These are phyloP conservation scores for Huso huso DNA, from an alignment of 2,797 vertebrate species.

Conservation along the genomic window DNA sequence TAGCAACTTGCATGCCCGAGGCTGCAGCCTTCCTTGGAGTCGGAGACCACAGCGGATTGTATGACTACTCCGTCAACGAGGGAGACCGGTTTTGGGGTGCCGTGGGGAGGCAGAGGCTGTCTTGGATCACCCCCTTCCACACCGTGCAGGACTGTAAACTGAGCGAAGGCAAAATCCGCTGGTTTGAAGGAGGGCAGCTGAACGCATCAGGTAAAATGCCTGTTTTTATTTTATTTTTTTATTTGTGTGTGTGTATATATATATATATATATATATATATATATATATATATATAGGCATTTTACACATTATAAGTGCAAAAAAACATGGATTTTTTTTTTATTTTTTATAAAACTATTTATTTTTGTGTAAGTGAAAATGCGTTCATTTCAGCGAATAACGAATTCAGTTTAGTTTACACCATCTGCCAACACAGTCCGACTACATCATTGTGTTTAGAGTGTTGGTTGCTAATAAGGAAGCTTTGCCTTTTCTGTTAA, in stretches of 20 bases:
- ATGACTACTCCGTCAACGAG: slow-evolving; percentile 36
- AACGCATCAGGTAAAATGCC: slow-evolving; percentile 40
- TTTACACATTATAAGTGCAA: too few relatives aligned
- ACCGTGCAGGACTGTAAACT: slow-evolving; percentile 38
- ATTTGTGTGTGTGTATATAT: neutral
- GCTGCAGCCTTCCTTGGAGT: slow-evolving; percentile 10
- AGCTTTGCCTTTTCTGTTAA: too few relatives aligned
- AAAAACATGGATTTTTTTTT: too few relatives aligned
- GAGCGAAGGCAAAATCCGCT: slow-evolving; percentile 30
- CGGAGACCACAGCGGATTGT: slow-evolving; percentile 36
- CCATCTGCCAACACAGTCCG: too few relatives aligned
- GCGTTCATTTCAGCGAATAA: too few relatives aligned
- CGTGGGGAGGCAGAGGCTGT: slow-evolving; percentile 32
- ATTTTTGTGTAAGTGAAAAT: too few relatives aligned
- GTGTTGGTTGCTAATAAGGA: too few relatives aligned
- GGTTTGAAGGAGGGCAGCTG: slow-evolving; percentile 45
- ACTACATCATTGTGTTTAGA: too few relatives aligned
- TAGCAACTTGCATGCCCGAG: slow-evolving; percentile 44
- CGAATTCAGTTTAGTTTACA: too few relatives aligned
- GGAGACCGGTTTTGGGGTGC: slow-evolving; percentile 37
- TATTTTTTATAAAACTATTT: too few relatives aligned
- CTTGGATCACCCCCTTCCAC: slow-evolving; percentile 41
- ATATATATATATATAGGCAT: too few relatives aligned
- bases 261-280: too few relatives aligned
- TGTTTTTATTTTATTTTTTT: neutral